Evolutionary conservation across 37 sponge, comb jelly and placozoan species (phyloP), one percentile per base, ranked within the genome.

Genomic region (Haliclona indistincta): DNA sequence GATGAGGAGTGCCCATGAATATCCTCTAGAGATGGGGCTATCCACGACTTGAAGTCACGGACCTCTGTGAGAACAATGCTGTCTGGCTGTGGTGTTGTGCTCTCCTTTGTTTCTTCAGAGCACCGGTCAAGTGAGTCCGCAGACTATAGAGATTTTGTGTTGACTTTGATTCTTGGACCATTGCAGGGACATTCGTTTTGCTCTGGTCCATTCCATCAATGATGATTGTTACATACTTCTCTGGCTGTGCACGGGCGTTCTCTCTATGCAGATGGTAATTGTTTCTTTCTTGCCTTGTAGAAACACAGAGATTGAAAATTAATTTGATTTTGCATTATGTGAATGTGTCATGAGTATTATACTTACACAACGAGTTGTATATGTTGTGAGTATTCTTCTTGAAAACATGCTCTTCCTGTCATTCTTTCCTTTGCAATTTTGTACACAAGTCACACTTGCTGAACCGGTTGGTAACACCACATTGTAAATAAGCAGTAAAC

Each of bases 151-250:
- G 55, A 51, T 54, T 64, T 47, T 68, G 72, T 26, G 74, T 47
- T 4, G 74, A 75, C 54, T 78, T 82, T 1, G 74, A 32, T 22
- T 60, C 38, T 34, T 64, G 54, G n/a, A n/a, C 1, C 11, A 54
- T 4, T 25, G 7, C 28, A 28, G 84, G 77, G 4, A 84, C 55
- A 51, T 84, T 84, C 13, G 84, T 84, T 45, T 84, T 84, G 32
- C 30, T 38, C 55, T 84, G 84, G 55, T 84, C 84, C 87, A 86
- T 86, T 13, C 80, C 80, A 73, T 86, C 81, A n/a, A 86, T 79
- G 3, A 86, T 86, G 0, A 86, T 56, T 2, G 80, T 63, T 38
- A 87, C 4, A 39, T 76, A 87, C 56, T 87, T 87, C 6, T 49
- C 45, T 49, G 88, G 88, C 17, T 80, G 26, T 32, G 38, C 58